Percentiles rank a stretch among this genome's conserved stretches.
These are phyloP conservation scores for Molossus molossus DNA, from an alignment of 2,797 vertebrate species.

Conservation along the genomic window DNA sequence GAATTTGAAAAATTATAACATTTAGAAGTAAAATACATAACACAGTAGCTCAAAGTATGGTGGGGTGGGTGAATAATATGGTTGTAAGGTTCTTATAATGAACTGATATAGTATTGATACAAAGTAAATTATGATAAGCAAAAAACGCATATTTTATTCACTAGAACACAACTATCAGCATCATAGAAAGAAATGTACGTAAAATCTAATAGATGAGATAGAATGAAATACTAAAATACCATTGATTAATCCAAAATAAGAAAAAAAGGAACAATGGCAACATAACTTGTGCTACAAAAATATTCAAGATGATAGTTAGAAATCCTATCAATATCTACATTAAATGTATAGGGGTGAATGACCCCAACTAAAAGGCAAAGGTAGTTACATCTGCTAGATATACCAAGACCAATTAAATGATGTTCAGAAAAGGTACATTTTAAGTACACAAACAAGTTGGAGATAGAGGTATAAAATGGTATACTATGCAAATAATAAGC, in stretches of 20 bases:
- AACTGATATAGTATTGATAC: not conserved
- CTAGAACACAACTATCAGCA: not conserved
- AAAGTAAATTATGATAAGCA: not conserved
- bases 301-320: not conserved
- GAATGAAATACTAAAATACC: not conserved
- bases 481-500: not conserved
- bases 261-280: constrained; percentile 19
- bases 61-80: not conserved
- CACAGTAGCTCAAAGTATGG: not conserved
- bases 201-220: not conserved
- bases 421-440: not conserved
- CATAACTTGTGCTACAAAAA: not conserved
- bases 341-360: not conserved
- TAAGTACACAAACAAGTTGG: not conserved
- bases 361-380: not conserved
- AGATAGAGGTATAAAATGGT: not conserved
- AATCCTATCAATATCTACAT: not conserved
- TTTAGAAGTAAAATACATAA: constrained; percentile 2
- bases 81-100: not conserved
- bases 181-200: not conserved
- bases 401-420: not conserved
- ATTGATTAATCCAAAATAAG: not conserved
- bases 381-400: not conserved
- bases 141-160: not conserved
- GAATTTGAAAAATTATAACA: not conserved